These are phyloP conservation scores for Potamarius usumacintae DNA, from an alignment of 2,113 vertebrate species.

Conservation along the genomic window DNA sequence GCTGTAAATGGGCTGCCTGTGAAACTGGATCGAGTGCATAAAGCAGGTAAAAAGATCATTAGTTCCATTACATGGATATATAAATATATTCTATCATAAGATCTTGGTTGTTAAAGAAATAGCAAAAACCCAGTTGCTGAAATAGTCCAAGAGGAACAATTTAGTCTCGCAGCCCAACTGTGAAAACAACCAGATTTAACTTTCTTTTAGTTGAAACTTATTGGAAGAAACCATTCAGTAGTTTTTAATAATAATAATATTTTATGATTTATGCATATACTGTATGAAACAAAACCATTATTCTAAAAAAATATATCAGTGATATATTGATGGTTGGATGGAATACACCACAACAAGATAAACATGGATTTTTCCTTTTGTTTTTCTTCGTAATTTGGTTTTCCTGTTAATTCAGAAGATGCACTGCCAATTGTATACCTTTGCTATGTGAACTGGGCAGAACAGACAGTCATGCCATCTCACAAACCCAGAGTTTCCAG, in stretches of 20 bases:
- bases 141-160: slow-evolving; percentile 7
- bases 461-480: not conserved
- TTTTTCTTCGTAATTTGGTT: not conserved
- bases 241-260: not conserved
- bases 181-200: not conserved
- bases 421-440: not conserved
- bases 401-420: not conserved
- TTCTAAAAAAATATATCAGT: not conserved
- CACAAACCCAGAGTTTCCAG: not conserved
- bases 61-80: not conserved
- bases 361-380: not conserved
- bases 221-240: not conserved
- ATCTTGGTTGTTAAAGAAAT: slow-evolving; percentile 3
- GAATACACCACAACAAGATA: not conserved
- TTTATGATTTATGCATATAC: not conserved
- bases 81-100: slow-evolving; percentile 22
- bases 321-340: not conserved
- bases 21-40: not conserved
- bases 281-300: not conserved
- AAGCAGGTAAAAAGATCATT: slow-evolving; percentile 2
- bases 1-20: not conserved
- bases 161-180: not conserved
- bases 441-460: not conserved
- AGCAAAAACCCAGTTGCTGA: not conserved
- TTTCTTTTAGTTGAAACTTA: not conserved